A percentile compares a stretch with the other conserved stretches of the same genome.
Conservation (phyloP, 2,797 vertebrate genomes). For the Falco cherrug region DNA sequence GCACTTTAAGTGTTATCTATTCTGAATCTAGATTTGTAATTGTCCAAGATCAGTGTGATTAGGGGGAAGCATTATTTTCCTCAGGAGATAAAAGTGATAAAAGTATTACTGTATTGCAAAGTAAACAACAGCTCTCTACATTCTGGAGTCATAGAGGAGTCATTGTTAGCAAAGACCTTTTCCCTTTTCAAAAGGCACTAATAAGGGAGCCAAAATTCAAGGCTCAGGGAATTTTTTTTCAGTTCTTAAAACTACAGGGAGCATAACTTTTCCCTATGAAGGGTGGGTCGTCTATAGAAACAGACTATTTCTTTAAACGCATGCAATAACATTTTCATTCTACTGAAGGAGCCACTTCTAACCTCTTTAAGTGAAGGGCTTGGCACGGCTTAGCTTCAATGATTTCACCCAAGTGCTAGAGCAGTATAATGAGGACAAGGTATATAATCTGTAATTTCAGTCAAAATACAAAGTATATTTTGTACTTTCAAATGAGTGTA, state of each 20-base stretch:
- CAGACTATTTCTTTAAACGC: background rate
- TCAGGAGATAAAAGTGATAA: background rate
- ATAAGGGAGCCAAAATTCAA: background rate
- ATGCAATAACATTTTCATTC: background rate
- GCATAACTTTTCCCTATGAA: background rate
- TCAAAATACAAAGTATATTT: background rate
- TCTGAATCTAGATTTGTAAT: constrained; percentile 16
- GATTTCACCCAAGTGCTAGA: constrained; percentile 52
- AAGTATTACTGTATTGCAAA: constrained; percentile 24
- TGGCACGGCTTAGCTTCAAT: constrained; percentile 12
- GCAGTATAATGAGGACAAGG: background rate
- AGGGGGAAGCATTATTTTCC: constrained; percentile 12
- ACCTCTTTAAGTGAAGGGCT: constrained; percentile 20
- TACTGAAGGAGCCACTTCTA: constrained; percentile 37
- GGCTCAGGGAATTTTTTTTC: background rate
- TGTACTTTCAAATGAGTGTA: background rate
- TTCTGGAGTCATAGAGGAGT: background rate
- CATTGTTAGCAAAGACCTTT: background rate
- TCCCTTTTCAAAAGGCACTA: background rate
- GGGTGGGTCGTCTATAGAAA: background rate
- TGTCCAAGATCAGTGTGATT: constrained; percentile 13
- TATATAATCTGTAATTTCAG: background rate
- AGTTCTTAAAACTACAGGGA: background rate
- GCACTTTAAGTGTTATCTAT: background rate
- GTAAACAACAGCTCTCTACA: constrained; percentile 2